Evolutionary conservation across 1,140 invertebrate genomes (phyloP).

Genomic region (Zaprionus nigranus): DNA sequence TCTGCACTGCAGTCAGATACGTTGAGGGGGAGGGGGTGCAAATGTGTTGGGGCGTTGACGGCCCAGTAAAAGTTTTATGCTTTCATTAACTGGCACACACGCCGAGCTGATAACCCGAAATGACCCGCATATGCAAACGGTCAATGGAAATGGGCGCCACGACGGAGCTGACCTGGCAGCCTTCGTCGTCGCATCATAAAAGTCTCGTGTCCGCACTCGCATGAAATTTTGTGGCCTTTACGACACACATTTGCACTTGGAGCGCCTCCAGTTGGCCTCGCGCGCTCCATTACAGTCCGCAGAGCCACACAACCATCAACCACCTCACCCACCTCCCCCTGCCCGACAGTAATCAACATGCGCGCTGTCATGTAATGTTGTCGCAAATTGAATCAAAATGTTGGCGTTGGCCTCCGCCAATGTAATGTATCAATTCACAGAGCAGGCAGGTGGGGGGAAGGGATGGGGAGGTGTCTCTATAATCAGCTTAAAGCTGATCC

Average conservation of each 20-base stretch:
- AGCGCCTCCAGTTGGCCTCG: neutral
- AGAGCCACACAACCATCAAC: neutral
- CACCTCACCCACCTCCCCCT: neutral
- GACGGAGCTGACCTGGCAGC: neutral
- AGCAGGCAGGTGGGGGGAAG: neutral
- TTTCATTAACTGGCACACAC: slow-evolving; percentile 72
- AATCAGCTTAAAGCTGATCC: slow-evolving; percentile 64
- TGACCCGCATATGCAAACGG: slow-evolving; percentile 70
- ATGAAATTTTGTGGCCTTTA: slow-evolving; percentile 81
- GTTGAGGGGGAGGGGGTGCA: no score
- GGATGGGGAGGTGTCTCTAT: neutral
- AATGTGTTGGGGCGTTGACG: slow-evolving; percentile 52
- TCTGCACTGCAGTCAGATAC: slow-evolving; percentile 44
- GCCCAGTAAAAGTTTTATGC: slow-evolving; percentile 77
- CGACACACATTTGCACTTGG: slow-evolving; percentile 73
- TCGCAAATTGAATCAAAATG: slow-evolving; percentile 77
- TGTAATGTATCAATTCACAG: slow-evolving; percentile 70
- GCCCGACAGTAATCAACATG: slow-evolving; percentile 77
- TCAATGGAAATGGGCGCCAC: slow-evolving; percentile 16
- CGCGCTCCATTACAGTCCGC: neutral
- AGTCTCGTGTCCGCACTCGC: slow-evolving; percentile 45
- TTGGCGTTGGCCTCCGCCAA: slow-evolving; percentile 32
- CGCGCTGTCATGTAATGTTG: slow-evolving; percentile 78
- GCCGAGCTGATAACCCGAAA: slow-evolving; percentile 63
- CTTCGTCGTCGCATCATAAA: slow-evolving; percentile 54